Evolutionary conservation across 2,113 vertebrate species (phyloP).

Genomic region (Cryptomyrus ogoouensis): DNA sequence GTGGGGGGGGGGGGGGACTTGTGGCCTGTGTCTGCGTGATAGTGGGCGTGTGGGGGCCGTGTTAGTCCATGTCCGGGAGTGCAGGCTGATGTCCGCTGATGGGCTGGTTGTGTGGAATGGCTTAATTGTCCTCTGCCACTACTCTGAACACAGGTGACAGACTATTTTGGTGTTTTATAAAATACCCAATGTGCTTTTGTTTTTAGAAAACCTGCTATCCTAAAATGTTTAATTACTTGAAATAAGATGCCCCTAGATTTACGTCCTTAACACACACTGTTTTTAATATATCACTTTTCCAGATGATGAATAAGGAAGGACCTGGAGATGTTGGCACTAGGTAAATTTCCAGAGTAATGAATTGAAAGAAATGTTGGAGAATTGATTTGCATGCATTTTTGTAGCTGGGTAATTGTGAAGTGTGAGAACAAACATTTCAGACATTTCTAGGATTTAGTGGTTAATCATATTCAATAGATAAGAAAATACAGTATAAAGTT

Average conservation of each 20-base stretch:
- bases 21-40: background rate
- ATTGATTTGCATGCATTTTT: conserved; percentile 47
- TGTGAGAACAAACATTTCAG: conserved; percentile 46
- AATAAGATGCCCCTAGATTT: conserved; percentile 3
- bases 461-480: conserved; percentile 41
- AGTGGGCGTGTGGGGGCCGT: background rate
- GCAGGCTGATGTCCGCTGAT: background rate
- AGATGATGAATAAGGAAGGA: conserved; percentile 44
- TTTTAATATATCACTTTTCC: conserved; percentile 44
- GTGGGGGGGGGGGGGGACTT: background rate
- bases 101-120: background rate
- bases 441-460: conserved; percentile 38
- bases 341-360: conserved; percentile 23
- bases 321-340: conserved; percentile 47
- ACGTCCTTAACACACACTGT: background rate
- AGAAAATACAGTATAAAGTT: conserved; percentile 43
- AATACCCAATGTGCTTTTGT: background rate
- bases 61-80: background rate
- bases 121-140: background rate
- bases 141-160: background rate
- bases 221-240: conserved; percentile 28
- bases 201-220: background rate
- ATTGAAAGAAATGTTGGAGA: conserved; percentile 42
- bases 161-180: background rate
- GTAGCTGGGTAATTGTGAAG: conserved; percentile 51